These are phyloP conservation scores for Sinocyclocheilus maitianheensis DNA, from an alignment of 2,113 vertebrate species.

Conservation along the genomic window DNA sequence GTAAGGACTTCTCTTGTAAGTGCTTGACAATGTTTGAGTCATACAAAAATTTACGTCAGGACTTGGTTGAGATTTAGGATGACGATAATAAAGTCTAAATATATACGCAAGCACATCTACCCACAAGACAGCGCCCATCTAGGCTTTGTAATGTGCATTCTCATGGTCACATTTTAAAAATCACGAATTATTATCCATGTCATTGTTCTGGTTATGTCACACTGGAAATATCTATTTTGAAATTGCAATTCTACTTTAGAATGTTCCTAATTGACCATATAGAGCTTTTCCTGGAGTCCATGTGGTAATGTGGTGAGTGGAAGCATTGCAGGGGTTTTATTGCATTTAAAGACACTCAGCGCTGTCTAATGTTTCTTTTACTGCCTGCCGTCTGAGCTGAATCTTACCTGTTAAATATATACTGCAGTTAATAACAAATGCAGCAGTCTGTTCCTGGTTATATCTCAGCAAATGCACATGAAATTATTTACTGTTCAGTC, in stretches of 20 bases:
- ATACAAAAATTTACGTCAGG: not conserved
- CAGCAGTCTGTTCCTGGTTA: constrained; percentile 56
- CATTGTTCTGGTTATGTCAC: not conserved
- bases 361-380: constrained; percentile 61
- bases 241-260: not conserved
- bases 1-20: not conserved
- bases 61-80: constrained; percentile 9
- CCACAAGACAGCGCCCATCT: not conserved
- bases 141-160: not conserved
- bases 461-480: constrained; percentile 66
- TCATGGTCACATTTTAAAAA: not conserved
- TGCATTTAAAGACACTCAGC: constrained; percentile 51
- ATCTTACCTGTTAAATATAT: constrained; percentile 64
- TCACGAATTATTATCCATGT: not conserved
- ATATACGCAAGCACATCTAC: not conserved
- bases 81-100: not conserved
- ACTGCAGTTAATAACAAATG: constrained; percentile 59
- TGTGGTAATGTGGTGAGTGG: not conserved
- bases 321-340: constrained; percentile 51
- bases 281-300: not conserved
- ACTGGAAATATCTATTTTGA: not conserved
- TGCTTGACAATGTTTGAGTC: not conserved
- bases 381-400: constrained; percentile 53
- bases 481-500: constrained; percentile 58
- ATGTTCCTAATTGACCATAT: constrained; percentile 1